phyloP scores from a whole-genome alignment of 2,797 vertebrate genomes.

The Pogonophryne albipinna region DNA sequence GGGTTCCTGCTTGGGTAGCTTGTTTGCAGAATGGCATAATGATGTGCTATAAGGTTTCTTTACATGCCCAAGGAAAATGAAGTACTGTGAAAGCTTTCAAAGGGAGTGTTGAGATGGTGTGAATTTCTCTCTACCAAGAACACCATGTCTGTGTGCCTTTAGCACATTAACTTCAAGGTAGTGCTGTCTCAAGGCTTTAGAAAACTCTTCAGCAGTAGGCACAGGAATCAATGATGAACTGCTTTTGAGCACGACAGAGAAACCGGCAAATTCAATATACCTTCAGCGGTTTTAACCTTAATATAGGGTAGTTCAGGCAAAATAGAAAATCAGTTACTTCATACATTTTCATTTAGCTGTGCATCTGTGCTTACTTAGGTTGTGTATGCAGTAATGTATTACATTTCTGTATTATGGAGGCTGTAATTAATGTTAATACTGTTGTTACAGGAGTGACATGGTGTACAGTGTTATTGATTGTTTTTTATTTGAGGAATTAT shows the following conservation, averaged over 20 bases:
- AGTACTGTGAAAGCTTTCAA: conserved; percentile 46
- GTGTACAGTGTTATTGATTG: conserved; percentile 25
- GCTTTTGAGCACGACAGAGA: conserved; percentile 65
- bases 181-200: conserved; percentile 64
- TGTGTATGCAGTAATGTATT: conserved; percentile 22
- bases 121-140: conserved; percentile 55
- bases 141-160: conserved; percentile 56
- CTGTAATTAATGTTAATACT: conserved; percentile 32
- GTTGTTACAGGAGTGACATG: not conserved
- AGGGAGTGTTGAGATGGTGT: conserved; percentile 50
- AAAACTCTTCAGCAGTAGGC: conserved; percentile 56
- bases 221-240: conserved; percentile 66
- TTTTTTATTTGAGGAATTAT: conserved; percentile 26
- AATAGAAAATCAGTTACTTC: conserved; percentile 37
- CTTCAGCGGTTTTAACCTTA: conserved; percentile 48
- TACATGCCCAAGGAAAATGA: conserved; percentile 30
- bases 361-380: conserved; percentile 24
- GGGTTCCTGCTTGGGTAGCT: conserved; percentile 21
- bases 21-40: conserved; percentile 49
- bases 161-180: conserved; percentile 77
- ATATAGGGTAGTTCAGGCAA: conserved; percentile 34
- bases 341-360: conserved; percentile 45
- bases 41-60: conserved; percentile 49
- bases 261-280: conserved; percentile 65
- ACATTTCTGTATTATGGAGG: conserved; percentile 26